A percentile compares a stretch with the other conserved stretches of the same genome.
These are phyloP conservation scores for Drosophila teissieri DNA, from an alignment of 1,140 invertebrate genomes.

Conservation along the genomic window DNA sequence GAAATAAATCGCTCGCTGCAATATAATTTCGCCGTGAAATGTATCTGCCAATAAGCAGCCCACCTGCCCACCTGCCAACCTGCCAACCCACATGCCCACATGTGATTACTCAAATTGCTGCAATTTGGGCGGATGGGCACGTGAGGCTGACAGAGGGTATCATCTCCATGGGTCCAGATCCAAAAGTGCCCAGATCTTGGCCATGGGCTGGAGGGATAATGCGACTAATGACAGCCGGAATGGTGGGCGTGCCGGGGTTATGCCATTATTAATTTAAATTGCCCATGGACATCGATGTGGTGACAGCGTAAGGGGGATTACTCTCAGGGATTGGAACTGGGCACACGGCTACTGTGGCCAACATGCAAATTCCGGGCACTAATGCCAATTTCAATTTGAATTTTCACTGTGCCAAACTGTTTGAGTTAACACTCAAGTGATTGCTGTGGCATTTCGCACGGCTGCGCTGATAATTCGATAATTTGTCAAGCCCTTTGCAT, in stretches of 20 bases:
- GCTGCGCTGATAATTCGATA: conserved; percentile 59
- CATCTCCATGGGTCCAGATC: conserved; percentile 21
- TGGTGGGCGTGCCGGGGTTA: conserved; percentile 20
- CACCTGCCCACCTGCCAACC: not conserved
- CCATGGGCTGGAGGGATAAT: conserved; percentile 42
- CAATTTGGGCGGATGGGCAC: conserved; percentile 45
- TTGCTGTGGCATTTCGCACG: conserved; percentile 62
- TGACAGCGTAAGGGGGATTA: conserved; percentile 3
- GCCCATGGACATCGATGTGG: conserved; percentile 19
- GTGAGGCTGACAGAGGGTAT: conserved; percentile 28
- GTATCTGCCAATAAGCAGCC: conserved; percentile 25
- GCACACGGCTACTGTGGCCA: conserved; percentile 20
- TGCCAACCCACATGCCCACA: conserved; percentile 3
- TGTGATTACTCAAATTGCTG: conserved; percentile 60
- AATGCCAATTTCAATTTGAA: not conserved
- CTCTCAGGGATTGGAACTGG: conserved; percentile 4
- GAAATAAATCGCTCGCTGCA: conserved; percentile 31
- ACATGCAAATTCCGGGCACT: conserved; percentile 21
- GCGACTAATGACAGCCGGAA: conserved; percentile 53
- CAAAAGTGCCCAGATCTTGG: conserved; percentile 23
- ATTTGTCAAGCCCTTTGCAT: conserved; percentile 25
- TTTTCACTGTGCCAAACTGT: conserved; percentile 10
- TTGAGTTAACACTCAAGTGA: conserved; percentile 4
- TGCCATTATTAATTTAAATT: conserved; percentile 79
- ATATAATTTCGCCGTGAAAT: conserved; percentile 28